Evolutionary conservation across 2,797 vertebrate genomes (phyloP).

Genomic region (Notoglanidium macrostoma): DNA sequence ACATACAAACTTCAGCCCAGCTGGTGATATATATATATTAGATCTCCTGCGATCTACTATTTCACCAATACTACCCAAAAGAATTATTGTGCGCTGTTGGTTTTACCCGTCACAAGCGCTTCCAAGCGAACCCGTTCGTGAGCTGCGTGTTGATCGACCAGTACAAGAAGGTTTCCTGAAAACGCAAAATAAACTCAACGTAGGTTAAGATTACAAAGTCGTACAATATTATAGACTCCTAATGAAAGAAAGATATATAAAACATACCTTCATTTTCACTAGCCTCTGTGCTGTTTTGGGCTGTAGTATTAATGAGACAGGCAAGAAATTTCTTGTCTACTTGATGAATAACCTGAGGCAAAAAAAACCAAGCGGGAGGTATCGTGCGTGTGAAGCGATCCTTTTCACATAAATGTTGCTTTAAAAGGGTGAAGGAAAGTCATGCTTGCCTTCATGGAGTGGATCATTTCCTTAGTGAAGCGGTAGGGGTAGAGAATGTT

Average conservation of each 20-base stretch:
- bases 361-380: neutral
- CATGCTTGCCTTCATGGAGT: conserved; percentile 86
- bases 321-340: conserved; percentile 92
- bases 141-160: conserved; percentile 97
- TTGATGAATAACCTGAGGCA: conserved; percentile 89
- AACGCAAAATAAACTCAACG: conserved; percentile 8
- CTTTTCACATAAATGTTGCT: neutral
- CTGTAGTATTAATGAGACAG: conserved; percentile 82
- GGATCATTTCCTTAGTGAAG: conserved; percentile 96
- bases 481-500: conserved; percentile 93
- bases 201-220: neutral
- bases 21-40: neutral
- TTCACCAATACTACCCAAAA: no score
- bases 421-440: neutral
- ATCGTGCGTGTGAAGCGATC: neutral
- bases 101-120: conserved; percentile 85
- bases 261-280: conserved; percentile 48
- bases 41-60: neutral
- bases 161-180: conserved; percentile 86
- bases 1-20: neutral
- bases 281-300: conserved; percentile 57
- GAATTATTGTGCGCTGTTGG: conserved; percentile 25
- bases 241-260: neutral
- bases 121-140: conserved; percentile 95
- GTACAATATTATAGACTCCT: no score